phyloP scores from a whole-genome alignment of 2,797 vertebrate genomes.

The Pteronotus mesoamericanus region DNA sequence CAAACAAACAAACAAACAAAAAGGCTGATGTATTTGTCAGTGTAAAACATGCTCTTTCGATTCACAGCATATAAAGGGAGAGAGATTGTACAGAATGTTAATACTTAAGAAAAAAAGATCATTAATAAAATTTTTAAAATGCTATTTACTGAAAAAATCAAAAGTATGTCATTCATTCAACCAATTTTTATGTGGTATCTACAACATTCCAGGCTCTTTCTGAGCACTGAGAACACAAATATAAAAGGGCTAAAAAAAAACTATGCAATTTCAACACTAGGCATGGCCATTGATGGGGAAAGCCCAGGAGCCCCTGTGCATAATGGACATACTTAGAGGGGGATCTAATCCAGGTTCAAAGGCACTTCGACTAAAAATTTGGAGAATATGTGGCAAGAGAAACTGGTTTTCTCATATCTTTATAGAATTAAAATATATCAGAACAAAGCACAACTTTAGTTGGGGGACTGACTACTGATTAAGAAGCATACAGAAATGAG shows the following conservation, averaged over 20 bases:
- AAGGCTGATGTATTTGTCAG: neutral
- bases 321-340: neutral
- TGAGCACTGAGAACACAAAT: neutral
- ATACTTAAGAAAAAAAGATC: neutral
- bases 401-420: neutral
- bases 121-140: slow-evolving; percentile 12
- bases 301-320: neutral
- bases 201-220: neutral
- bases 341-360: neutral
- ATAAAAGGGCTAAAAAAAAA: neutral
- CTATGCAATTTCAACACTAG: neutral
- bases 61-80: neutral
- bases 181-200: neutral
- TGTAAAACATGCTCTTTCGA: slow-evolving; percentile 3
- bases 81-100: neutral
- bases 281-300: neutral
- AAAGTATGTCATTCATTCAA: neutral
- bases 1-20: too few relatives aligned
- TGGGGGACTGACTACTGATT: neutral
- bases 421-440: slow-evolving; percentile 25
- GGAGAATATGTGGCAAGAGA: neutral
- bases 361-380: neutral
- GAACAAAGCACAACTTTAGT: slow-evolving; percentile 13
- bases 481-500: neutral
- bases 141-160: neutral